Conservation (phyloP, 2,888 invertebrate genomes). For the Ethmia dodecea region DNA sequence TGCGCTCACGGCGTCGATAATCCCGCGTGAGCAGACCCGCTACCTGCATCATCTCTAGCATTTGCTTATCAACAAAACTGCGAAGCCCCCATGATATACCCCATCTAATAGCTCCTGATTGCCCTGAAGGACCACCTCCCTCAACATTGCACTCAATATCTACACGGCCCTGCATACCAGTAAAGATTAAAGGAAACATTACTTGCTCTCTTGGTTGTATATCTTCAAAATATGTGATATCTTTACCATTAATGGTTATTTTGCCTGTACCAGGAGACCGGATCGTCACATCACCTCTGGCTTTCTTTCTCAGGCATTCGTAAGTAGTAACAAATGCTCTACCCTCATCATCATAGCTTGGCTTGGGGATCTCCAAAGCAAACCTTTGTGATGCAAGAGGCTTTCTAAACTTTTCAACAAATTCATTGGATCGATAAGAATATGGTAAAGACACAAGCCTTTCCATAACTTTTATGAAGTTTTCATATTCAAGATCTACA, state of each 20-base stretch:
- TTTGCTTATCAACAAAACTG: constrained; percentile 87
- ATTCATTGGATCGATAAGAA: constrained; percentile 82
- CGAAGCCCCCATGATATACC: constrained; percentile 90
- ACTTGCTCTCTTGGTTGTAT: constrained; percentile 88
- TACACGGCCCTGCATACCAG: constrained; percentile 84
- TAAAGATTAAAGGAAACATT: constrained; percentile 90
- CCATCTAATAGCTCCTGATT: constrained; percentile 93
- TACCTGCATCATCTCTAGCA: constrained; percentile 90
- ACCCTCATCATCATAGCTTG: constrained; percentile 82
- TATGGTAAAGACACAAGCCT: constrained; percentile 84
- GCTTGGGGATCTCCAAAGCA: constrained; percentile 81
- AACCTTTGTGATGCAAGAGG: constrained; percentile 76
- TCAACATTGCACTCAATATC: constrained; percentile 89
- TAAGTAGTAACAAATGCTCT: constrained; percentile 84
- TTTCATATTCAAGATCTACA: constrained; percentile 82
- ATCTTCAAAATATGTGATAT: constrained; percentile 86
- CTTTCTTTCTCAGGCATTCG: constrained; percentile 84
- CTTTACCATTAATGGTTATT: constrained; percentile 87
- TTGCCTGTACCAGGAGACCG: constrained; percentile 89
- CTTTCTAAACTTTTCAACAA: constrained; percentile 84
- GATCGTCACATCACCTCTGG: constrained; percentile 88
- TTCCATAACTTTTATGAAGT: constrained; percentile 84
- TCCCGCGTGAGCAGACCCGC: constrained; percentile 93
- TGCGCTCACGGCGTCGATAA: constrained; percentile 87
- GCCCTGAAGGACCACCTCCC: constrained; percentile 86